Percentiles rank a stretch among this genome's conserved stretches.
Conservation (phyloP, 1,140 invertebrate genomes). For the Limonius californicus region DNA sequence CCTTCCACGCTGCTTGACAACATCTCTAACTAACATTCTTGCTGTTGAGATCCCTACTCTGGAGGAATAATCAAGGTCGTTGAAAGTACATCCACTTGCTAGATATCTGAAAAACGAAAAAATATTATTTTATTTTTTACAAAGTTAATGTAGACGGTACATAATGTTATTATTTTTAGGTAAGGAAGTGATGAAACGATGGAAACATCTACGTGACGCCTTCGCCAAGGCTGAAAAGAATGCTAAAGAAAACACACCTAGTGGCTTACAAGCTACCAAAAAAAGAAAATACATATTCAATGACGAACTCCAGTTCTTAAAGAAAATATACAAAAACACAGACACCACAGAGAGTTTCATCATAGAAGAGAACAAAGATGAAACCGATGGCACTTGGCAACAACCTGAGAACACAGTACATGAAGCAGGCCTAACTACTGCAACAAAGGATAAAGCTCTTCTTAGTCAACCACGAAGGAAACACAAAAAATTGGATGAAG, state of each 20-base stretch:
- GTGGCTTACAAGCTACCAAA: not conserved
- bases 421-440: not conserved
- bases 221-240: not conserved
- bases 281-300: conserved; percentile 1
- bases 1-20: not conserved
- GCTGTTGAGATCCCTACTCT: conserved; percentile 5
- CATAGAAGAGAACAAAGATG: not conserved
- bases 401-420: not conserved
- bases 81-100: conserved; percentile 10
- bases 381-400: not conserved
- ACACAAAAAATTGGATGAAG: not conserved
- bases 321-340: not conserved
- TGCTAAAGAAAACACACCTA: not conserved
- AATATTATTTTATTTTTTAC: not conserved
- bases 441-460: not conserved
- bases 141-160: not conserved
- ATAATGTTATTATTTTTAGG: not conserved
- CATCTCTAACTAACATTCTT: conserved; percentile 3
- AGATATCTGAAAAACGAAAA: conserved; percentile 14
- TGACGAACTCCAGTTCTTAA: not conserved
- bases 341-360: conserved; percentile 10
- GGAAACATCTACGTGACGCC: not conserved
- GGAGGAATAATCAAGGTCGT: not conserved
- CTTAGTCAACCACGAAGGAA: not conserved
- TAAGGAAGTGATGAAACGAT: not conserved